These are phyloP conservation scores for Cremastinae sp. DNA, from an alignment of 2,888 invertebrate genomes.

Conservation along the genomic window DNA sequence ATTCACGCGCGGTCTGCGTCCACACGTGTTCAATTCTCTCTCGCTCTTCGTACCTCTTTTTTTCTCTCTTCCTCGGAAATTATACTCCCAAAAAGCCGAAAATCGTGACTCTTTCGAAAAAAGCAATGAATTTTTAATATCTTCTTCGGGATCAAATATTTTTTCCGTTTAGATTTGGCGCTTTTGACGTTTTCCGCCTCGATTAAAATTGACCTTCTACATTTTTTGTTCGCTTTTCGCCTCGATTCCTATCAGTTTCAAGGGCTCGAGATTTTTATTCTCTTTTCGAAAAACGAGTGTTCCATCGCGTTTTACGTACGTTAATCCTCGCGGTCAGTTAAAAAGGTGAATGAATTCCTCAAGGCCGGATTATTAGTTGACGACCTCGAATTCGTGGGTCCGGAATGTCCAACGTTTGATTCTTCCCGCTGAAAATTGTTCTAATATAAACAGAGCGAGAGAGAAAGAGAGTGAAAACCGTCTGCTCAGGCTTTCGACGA, in stretches of 20 bases:
- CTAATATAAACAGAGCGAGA: conserved; percentile 5
- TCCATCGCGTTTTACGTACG: neutral
- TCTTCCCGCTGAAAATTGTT: conserved; percentile 27
- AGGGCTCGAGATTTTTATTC: conserved; percentile 16
- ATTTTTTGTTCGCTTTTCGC: neutral
- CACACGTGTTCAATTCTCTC: conserved; percentile 40
- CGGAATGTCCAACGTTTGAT: conserved; percentile 47
- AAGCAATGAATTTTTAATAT: neutral
- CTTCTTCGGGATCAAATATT: neutral
- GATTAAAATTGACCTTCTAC: too few species aligned
- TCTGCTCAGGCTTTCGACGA: too few species aligned
- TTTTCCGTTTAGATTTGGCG: too few species aligned
- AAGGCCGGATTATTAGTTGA: conserved; percentile 42
- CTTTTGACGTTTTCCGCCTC: too few species aligned
- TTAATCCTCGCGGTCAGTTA: conserved; percentile 18
- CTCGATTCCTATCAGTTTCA: conserved; percentile 3
- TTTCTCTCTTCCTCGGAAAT: neutral
- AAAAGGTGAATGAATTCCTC: conserved; percentile 43
- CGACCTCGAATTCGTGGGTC: conserved; percentile 34
- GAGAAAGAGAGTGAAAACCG: neutral
- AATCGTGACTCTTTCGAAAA: too few species aligned
- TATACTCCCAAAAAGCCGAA: neutral
- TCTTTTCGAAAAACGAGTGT: neutral
- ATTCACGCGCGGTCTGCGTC: conserved; percentile 57
- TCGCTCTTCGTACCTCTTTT: conserved; percentile 11